phyloP scores from a whole-genome alignment of 1,140 invertebrate species.

The Gyrodactylus salaris region DNA sequence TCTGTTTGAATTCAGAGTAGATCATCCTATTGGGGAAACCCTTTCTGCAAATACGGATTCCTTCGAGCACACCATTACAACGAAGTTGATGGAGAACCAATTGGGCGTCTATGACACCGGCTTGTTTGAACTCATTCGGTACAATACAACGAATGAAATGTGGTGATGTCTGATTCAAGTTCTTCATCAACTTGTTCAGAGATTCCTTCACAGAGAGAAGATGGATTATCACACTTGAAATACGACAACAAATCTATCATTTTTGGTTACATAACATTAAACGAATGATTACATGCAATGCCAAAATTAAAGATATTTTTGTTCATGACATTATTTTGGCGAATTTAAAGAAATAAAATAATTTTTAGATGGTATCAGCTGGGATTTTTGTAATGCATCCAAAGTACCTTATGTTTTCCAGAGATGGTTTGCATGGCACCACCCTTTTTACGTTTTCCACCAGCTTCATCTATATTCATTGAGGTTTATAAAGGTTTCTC shows the following conservation, averaged over 20 bases:
- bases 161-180: constrained; percentile 67
- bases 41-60: constrained; percentile 99
- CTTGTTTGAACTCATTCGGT: constrained; percentile 83
- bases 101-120: constrained; percentile 83
- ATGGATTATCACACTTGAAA: not conserved
- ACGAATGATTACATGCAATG: not conserved
- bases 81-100: constrained; percentile 87
- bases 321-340: not conserved
- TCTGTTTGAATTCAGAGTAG: constrained; percentile 97
- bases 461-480: constrained; percentile 13
- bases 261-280: too few relatives aligned
- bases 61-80: constrained; percentile 99
- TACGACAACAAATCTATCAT: not conserved
- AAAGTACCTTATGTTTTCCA: constrained; percentile 2
- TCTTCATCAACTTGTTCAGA: constrained; percentile 82
- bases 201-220: constrained; percentile 45
- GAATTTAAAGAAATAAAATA: not conserved
- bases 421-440: constrained; percentile 38
- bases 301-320: not conserved
- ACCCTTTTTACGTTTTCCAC: constrained; percentile 51
- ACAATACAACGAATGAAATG: constrained; percentile 99
- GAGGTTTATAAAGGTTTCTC: too few relatives aligned
- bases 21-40: constrained; percentile 99
- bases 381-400: not conserved
- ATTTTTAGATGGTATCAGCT: not conserved